These are phyloP conservation scores for Andrena fulva DNA, from an alignment of 2,888 invertebrate species.

Conservation along the genomic window DNA sequence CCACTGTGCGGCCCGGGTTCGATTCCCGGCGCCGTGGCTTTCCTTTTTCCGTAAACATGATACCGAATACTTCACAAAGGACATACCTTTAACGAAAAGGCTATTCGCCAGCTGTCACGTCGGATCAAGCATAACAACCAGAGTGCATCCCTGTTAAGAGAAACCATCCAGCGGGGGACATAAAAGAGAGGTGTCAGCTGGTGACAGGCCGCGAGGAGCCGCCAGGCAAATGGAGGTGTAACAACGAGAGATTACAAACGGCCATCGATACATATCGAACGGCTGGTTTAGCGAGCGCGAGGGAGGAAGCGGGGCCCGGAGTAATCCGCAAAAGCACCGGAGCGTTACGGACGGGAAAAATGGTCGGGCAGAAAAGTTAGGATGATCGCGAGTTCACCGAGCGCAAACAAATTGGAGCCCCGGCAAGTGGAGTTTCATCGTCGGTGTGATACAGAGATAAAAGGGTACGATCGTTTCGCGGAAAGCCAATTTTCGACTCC, in stretches of 20 bases:
- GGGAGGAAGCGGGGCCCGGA: neutral
- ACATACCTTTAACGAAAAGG: no score
- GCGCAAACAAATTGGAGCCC: constrained; percentile 40
- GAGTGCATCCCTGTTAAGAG: neutral
- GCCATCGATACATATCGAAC: neutral
- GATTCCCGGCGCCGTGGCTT: no score
- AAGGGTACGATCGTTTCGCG: constrained; percentile 28
- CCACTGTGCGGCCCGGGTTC: no score
- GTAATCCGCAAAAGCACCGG: constrained; percentile 6
- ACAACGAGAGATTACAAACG: neutral
- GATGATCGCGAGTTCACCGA: constrained; percentile 20
- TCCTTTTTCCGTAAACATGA: no score
- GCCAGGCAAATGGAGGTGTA: neutral
- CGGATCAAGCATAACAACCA: no score
- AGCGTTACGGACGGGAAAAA: constrained; percentile 7
- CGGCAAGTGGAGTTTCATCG: constrained; percentile 49
- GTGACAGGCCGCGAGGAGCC: neutral
- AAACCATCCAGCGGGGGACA: neutral
- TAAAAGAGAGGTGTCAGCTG: neutral
- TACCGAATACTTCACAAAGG: no score
- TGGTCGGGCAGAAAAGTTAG: constrained; percentile 5
- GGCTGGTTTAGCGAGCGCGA: neutral
- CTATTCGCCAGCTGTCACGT: no score
- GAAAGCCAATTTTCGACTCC: constrained; percentile 56
- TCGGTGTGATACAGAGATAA: constrained; percentile 17